These are phyloP conservation scores for Pempheris klunzingeri DNA, from an alignment of 2,797 vertebrate species.

Conservation along the genomic window DNA sequence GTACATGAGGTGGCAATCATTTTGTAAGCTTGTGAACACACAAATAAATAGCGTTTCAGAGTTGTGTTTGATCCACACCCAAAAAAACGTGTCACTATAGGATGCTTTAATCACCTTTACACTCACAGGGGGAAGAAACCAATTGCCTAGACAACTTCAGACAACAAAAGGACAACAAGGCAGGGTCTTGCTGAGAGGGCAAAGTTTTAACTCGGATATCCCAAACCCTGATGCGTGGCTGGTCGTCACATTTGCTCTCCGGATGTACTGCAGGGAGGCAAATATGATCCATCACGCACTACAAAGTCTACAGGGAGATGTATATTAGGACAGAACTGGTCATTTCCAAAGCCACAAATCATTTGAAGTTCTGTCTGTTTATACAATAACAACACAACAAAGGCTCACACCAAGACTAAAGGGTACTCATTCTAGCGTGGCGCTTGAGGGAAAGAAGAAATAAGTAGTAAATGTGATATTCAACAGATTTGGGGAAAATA, in stretches of 20 bases:
- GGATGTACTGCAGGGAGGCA: constrained; percentile 30
- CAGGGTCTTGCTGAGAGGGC: constrained; percentile 14
- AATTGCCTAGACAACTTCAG: constrained; percentile 54
- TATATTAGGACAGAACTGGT: constrained; percentile 21
- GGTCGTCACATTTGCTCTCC: constrained; percentile 51
- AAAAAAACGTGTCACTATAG: constrained; percentile 35
- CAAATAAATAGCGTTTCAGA: constrained; percentile 33
- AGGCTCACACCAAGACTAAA: constrained; percentile 45
- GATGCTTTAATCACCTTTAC: constrained; percentile 22
- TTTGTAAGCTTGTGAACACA: constrained; percentile 18
- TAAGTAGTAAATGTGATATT: constrained; percentile 57
- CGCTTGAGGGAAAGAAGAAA: constrained; percentile 27
- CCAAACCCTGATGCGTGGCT: constrained; percentile 17
- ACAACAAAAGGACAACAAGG: constrained; percentile 62
- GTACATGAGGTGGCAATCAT: constrained; percentile 32
- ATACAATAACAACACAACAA: constrained; percentile 53
- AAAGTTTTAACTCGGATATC: constrained; percentile 16
- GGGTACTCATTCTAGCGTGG: constrained; percentile 4
- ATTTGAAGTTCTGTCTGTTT: constrained; percentile 49
- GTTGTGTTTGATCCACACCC: constrained; percentile 37
- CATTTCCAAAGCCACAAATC: constrained; percentile 50
- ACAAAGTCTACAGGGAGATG: constrained; percentile 46
- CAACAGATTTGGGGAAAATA: constrained; percentile 44
- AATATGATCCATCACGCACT: constrained; percentile 38
- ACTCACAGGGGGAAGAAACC: constrained; percentile 23